phyloP scores from a whole-genome alignment of 2,888 invertebrate species.

The Yponomeuta cagnagella region DNA sequence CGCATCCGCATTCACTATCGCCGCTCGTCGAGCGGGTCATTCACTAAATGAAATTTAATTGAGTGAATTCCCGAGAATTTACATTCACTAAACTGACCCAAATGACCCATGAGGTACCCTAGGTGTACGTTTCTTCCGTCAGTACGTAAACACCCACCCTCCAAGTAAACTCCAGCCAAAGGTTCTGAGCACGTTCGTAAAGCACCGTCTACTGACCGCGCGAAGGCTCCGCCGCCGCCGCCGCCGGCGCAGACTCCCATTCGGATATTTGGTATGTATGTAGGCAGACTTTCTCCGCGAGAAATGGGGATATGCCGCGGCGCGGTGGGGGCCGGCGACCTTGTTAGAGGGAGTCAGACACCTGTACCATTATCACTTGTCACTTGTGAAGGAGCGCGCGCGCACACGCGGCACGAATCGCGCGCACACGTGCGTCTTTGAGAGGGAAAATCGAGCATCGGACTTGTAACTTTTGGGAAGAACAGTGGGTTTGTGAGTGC shows the following conservation, averaged over 20 bases:
- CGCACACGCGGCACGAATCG: slow-evolving; percentile 40
- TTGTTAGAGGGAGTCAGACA: slow-evolving; percentile 72
- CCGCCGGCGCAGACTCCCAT: slow-evolving; percentile 30
- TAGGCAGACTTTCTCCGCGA: slow-evolving; percentile 74
- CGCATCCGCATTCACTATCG: too few relatives aligned
- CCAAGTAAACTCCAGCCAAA: too few relatives aligned
- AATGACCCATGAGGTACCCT: too few relatives aligned
- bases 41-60: too few relatives aligned
- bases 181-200: too few relatives aligned
- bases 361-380: slow-evolving; percentile 66
- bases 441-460: slow-evolving; percentile 16
- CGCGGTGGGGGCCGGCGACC: slow-evolving; percentile 60
- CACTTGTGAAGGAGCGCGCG: slow-evolving; percentile 57
- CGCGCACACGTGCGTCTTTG: slow-evolving; percentile 48
- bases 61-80: too few relatives aligned
- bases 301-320: slow-evolving; percentile 42
- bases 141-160: too few relatives aligned
- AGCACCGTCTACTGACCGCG: not conserved
- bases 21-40: too few relatives aligned
- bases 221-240: not conserved
- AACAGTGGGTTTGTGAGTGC: slow-evolving; percentile 22
- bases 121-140: too few relatives aligned
- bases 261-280: slow-evolving; percentile 74
- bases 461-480: slow-evolving; percentile 23
- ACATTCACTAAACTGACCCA: too few relatives aligned